Conservation (phyloP, 1,140 invertebrate genomes). For the Euura saliciscinereae region DNA sequence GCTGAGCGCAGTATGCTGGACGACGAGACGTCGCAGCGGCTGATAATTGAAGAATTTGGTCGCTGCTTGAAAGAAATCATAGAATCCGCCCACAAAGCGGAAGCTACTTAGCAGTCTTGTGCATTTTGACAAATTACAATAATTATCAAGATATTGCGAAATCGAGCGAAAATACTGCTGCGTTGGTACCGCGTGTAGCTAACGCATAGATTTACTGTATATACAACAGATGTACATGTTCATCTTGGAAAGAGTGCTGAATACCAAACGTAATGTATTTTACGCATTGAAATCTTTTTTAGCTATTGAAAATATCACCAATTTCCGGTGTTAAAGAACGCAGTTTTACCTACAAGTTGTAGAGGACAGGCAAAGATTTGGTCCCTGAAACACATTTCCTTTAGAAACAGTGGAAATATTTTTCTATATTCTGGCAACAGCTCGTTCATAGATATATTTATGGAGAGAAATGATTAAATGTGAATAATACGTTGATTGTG, state of each 20-base stretch:
- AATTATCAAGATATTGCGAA: neutral
- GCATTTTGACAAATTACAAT: neutral
- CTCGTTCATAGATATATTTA: no score
- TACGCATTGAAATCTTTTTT: no score
- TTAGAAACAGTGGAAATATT: no score
- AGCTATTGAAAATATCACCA: no score
- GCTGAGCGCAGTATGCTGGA: slow-evolving; percentile 73
- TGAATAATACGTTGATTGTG: no score
- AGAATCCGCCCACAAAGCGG: slow-evolving; percentile 71
- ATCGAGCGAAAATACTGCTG: neutral
- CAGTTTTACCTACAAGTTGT: no score
- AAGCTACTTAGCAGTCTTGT: slow-evolving; percentile 55
- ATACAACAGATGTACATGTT: neutral
- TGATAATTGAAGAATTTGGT: slow-evolving; percentile 94
- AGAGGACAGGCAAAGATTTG: no score
- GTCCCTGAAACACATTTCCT: no score
- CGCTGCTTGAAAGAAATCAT: slow-evolving; percentile 94
- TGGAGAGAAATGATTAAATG: no score
- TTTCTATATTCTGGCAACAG: no score
- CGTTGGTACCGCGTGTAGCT: neutral
- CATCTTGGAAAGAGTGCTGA: neutral
- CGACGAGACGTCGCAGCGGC: slow-evolving; percentile 77
- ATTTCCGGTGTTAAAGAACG: no score
- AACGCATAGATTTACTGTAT: neutral
- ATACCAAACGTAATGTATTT: neutral